Evolutionary conservation across 2,113 vertebrate species (phyloP).

Genomic region (Echinops telfairi): DNA sequence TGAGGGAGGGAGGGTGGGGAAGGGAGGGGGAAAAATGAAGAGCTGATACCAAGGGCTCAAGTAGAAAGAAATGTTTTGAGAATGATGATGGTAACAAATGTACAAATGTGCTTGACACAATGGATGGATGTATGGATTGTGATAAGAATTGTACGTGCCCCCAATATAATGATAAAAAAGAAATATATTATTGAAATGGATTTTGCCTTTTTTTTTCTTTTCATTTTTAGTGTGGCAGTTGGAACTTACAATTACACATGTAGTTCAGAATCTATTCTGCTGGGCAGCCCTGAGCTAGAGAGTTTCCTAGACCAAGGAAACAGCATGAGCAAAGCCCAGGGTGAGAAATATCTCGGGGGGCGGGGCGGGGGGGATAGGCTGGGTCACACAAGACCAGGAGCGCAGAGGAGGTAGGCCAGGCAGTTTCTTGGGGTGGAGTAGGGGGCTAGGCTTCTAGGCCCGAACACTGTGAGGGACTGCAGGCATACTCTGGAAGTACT

Average conservation of each 20-base stretch:
- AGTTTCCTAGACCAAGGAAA: background rate
- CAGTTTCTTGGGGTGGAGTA: too few species aligned
- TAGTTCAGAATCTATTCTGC: background rate
- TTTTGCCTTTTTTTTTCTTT: background rate
- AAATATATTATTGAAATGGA: background rate
- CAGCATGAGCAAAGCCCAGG: background rate
- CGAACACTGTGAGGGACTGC: background rate
- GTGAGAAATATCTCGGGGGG: background rate
- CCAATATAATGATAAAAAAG: too few species aligned
- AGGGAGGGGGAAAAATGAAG: too few species aligned
- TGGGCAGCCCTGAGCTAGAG: background rate
- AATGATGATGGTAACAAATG: too few species aligned
- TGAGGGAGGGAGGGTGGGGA: too few species aligned
- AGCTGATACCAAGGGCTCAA: too few species aligned
- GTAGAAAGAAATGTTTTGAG: too few species aligned
- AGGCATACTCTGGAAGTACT: background rate
- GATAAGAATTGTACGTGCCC: too few species aligned
- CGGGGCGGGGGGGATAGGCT: background rate
- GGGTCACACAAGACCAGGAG: fast-evolving
- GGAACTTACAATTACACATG: background rate
- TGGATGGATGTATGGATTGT: too few species aligned
- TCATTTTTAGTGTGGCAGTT: background rate
- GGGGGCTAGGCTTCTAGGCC: background rate
- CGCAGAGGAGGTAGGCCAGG: too few species aligned
- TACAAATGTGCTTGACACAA: too few species aligned